phyloP scores from a whole-genome alignment of 2,888 invertebrate species.

The Pomacea canaliculata region DNA sequence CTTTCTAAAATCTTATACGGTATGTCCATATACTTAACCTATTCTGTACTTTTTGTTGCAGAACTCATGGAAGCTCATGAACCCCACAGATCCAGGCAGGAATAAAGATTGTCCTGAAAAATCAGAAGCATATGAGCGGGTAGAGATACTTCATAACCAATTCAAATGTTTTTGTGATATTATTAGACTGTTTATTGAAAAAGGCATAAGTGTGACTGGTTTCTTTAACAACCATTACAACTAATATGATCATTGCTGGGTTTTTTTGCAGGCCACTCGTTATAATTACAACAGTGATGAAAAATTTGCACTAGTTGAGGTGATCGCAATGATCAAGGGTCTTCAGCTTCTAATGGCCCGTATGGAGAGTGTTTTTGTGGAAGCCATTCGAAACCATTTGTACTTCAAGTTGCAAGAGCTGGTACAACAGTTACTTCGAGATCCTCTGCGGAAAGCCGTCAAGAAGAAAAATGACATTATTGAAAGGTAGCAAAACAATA shows the following conservation, averaged over 20 bases:
- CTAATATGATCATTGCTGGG: neutral
- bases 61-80: conserved; percentile 97
- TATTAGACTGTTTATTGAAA: too few relatives aligned
- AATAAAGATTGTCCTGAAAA: conserved; percentile 94
- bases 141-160: conserved; percentile 62
- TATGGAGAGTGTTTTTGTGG: conserved; percentile 96
- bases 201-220: too few relatives aligned
- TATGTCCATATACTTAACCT: neutral
- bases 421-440: conserved; percentile 88
- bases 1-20: too few relatives aligned
- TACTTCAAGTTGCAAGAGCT: conserved; percentile 97
- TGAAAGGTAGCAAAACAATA: conserved; percentile 52
- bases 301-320: conserved; percentile 97
- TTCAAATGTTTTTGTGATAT: too few relatives aligned
- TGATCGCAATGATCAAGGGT: conserved; percentile 99
- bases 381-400: conserved; percentile 89
- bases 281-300: conserved; percentile 98
- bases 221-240: too few relatives aligned
- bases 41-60: conserved; percentile 13
- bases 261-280: conserved; percentile 82
- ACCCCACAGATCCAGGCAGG: conserved; percentile 96
- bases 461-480: conserved; percentile 98
- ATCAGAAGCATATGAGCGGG: conserved; percentile 97
- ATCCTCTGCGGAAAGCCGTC: conserved; percentile 93
- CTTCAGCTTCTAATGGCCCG: conserved; percentile 91